These are phyloP conservation scores for Brachionus paranguensis DNA, from an alignment of 1,140 invertebrate genomes.

Conservation along the genomic window DNA sequence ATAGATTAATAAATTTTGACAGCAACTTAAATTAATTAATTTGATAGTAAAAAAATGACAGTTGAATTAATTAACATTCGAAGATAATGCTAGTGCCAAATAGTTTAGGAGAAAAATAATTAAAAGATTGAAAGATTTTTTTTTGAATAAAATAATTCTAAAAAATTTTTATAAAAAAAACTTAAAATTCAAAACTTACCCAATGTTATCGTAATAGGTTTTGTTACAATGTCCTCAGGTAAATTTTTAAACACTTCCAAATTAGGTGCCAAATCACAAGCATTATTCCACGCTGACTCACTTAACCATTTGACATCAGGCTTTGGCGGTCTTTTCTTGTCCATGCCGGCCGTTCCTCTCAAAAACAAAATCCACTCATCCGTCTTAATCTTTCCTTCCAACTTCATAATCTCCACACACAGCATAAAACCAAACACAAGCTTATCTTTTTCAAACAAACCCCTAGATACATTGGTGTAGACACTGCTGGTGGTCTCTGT, in stretches of 20 bases:
- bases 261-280: constrained; percentile 47
- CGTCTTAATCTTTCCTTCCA: constrained; percentile 59
- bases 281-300: constrained; percentile 46
- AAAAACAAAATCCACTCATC: constrained; percentile 69
- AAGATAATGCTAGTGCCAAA: too few relatives aligned
- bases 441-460: constrained; percentile 57
- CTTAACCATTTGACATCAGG: constrained; percentile 48
- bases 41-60: too few relatives aligned
- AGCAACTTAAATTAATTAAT: too few relatives aligned
- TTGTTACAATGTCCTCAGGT: constrained; percentile 44
- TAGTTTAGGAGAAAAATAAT: too few relatives aligned
- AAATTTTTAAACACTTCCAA: constrained; percentile 49
- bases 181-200: background rate
- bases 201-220: background rate
- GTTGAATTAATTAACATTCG: too few relatives aligned
- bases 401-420: constrained; percentile 67
- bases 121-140: too few relatives aligned
- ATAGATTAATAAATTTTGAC: too few relatives aligned
- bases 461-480: constrained; percentile 56
- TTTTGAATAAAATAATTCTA: too few relatives aligned
- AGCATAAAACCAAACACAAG: constrained; percentile 65
- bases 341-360: constrained; percentile 60
- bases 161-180: background rate
- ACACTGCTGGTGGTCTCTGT: constrained; percentile 59
- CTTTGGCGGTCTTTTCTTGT: constrained; percentile 49